These are phyloP conservation scores for Cnemophilus loriae DNA, from an alignment of 2,113 vertebrate species.

Conservation along the genomic window DNA sequence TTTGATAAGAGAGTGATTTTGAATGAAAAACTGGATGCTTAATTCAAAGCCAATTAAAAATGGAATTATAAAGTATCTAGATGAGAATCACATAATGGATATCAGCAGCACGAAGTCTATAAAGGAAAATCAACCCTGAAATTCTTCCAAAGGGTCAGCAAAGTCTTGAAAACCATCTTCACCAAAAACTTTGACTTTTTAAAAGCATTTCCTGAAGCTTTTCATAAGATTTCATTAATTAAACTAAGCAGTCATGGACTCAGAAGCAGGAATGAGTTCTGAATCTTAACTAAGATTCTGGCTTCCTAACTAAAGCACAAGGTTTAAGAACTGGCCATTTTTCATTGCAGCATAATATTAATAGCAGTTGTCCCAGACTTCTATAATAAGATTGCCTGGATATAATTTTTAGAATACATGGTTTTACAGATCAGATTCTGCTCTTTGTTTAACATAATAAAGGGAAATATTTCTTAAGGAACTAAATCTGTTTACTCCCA, in stretches of 20 bases:
- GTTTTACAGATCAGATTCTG: background rate
- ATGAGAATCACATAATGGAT: constrained; percentile 44
- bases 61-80: constrained; percentile 39
- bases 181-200: background rate
- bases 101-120: constrained; percentile 28
- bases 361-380: background rate
- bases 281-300: background rate
- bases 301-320: background rate
- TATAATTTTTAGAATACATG: background rate
- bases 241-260: background rate
- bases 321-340: background rate
- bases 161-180: constrained; percentile 13
- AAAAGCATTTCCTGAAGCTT: background rate
- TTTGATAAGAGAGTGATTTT: constrained; percentile 52
- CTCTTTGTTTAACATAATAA: background rate
- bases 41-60: constrained; percentile 63
- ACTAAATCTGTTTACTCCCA: background rate
- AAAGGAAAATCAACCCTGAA: constrained; percentile 47
- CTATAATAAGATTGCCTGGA: background rate
- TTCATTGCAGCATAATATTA: background rate
- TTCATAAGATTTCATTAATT: background rate
- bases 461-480: background rate
- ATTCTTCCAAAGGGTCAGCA: constrained; percentile 37
- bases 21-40: constrained; percentile 35
- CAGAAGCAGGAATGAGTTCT: background rate